phyloP scores from a whole-genome alignment of 2,113 vertebrate genomes.

The Pluvialis apricaria region DNA sequence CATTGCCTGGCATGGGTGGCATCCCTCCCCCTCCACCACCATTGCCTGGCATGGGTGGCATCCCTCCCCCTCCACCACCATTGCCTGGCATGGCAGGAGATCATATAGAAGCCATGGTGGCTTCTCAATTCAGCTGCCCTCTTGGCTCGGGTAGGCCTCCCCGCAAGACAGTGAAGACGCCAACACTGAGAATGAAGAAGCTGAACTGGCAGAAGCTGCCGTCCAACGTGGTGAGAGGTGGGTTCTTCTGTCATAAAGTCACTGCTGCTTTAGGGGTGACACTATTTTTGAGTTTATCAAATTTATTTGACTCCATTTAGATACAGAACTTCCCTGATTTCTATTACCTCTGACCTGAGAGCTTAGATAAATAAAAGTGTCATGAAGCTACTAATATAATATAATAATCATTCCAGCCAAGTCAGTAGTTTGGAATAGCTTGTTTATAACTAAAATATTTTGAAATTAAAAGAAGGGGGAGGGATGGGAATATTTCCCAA shows the following conservation, averaged over 20 bases:
- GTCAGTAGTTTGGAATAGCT: neutral
- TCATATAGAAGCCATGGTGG: slow-evolving; percentile 70
- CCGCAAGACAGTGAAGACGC: slow-evolving; percentile 69
- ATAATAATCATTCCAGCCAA: neutral
- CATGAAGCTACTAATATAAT: neutral
- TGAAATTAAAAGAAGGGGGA: neutral
- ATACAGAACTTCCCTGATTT: neutral
- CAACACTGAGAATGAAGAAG: slow-evolving; percentile 93
- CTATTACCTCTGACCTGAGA: neutral
- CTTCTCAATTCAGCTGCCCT: slow-evolving; percentile 65
- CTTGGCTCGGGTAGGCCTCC: slow-evolving; percentile 62
- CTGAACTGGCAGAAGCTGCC: slow-evolving; percentile 98
- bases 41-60: neutral
- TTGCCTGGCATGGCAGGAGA: neutral
- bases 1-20: neutral
- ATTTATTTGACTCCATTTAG: neutral
- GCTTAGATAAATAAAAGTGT: neutral
- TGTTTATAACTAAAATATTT: neutral
- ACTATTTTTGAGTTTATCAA: neutral
- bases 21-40: slow-evolving; percentile 55
- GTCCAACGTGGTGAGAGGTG: slow-evolving; percentile 80
- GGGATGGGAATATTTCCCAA: neutral
- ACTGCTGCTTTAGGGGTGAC: neutral
- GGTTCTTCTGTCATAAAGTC: neutral
- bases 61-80: slow-evolving; percentile 13